A percentile compares a stretch with the other conserved stretches of the same genome.
phyloP scores from a whole-genome alignment of 2,113 vertebrate species.

The Bostrychus sinensis region DNA sequence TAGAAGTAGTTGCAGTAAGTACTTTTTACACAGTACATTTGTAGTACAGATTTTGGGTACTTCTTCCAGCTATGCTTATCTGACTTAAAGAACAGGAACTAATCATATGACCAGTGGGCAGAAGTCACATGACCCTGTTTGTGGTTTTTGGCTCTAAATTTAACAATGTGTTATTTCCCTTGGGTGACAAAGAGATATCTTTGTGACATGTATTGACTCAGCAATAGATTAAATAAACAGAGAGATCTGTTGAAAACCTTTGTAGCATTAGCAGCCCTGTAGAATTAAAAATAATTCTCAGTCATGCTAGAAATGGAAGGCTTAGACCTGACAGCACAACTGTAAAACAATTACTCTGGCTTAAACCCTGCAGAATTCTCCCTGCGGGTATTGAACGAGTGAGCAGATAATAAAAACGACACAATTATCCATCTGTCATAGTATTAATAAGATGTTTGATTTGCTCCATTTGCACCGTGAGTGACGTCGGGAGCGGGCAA shows the following conservation, averaged over 20 bases:
- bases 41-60: background rate
- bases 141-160: too few relatives aligned
- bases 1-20: too few relatives aligned
- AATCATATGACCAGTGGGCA: background rate
- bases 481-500: slow-evolving; percentile 64
- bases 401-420: slow-evolving; percentile 75
- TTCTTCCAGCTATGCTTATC: background rate
- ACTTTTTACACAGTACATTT: too few relatives aligned
- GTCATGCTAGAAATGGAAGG: slow-evolving; percentile 13
- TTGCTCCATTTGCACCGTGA: slow-evolving; percentile 68
- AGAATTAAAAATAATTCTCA: background rate
- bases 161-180: background rate
- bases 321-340: slow-evolving; percentile 42
- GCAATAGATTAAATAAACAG: background rate
- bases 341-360: slow-evolving; percentile 66
- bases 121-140: background rate
- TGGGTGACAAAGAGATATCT: background rate
- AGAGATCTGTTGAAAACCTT: background rate
- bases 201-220: background rate
- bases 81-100: too few relatives aligned
- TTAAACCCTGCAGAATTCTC: slow-evolving; percentile 54
- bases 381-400: slow-evolving; percentile 67
- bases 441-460: slow-evolving; percentile 79
- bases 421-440: slow-evolving; percentile 77
- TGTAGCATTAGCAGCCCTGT: background rate